These are phyloP conservation scores for Amniataba percoides DNA, from an alignment of 2,797 vertebrate genomes.

Conservation along the genomic window DNA sequence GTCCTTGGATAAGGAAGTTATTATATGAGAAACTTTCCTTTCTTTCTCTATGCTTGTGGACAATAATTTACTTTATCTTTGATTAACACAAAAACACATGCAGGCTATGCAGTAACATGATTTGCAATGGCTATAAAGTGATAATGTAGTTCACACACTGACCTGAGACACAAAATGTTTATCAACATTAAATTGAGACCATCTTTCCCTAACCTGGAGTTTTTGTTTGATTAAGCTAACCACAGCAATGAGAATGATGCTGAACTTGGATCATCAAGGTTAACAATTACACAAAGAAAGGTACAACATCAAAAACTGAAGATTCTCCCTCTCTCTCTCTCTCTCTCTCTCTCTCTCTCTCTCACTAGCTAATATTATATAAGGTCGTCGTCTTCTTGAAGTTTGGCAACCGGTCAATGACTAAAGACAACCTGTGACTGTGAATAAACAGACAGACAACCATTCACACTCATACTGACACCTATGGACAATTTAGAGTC, in stretches of 20 bases:
- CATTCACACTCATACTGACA: constrained; percentile 21
- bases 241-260: neutral
- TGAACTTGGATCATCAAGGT: constrained; percentile 9
- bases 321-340: constrained; percentile 16
- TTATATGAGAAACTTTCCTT: too few relatives aligned
- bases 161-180: too few relatives aligned
- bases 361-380: constrained; percentile 35
- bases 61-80: too few relatives aligned
- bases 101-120: too few relatives aligned
- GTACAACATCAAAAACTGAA: neutral
- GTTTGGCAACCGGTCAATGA: constrained; percentile 27
- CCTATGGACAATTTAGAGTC: constrained; percentile 12
- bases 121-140: too few relatives aligned
- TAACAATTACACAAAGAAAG: neutral
- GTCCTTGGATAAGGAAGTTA: too few relatives aligned
- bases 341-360: neutral
- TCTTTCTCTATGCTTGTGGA: too few relatives aligned
- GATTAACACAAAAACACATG: too few relatives aligned
- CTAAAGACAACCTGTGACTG: neutral
- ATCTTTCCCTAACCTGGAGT: too few relatives aligned
- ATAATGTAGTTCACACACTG: too few relatives aligned
- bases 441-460: constrained; percentile 13
- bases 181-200: too few relatives aligned
- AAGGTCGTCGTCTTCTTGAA: neutral
- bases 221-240: too few relatives aligned